Evolutionary conservation across 2,888 invertebrate species (phyloP).

Genomic region (Diplazon laetatorius): DNA sequence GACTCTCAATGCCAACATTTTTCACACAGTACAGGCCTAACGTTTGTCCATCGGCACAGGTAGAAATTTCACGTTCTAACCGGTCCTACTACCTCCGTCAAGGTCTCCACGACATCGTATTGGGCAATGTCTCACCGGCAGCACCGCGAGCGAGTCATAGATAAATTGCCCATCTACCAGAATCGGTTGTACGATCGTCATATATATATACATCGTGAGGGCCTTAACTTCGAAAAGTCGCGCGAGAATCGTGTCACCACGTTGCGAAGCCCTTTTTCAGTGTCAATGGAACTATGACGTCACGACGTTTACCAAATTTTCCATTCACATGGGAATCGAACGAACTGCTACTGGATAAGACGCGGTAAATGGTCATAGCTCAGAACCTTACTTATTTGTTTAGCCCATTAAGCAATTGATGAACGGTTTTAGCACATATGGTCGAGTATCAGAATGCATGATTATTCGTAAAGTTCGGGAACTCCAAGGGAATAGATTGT

Average conservation of each 20-base stretch:
- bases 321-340: neutral
- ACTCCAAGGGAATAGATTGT: too few relatives aligned
- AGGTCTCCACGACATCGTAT: conserved; percentile 44
- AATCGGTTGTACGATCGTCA: conserved; percentile 40
- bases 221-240: conserved; percentile 45
- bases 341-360: neutral
- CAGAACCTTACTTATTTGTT: neutral
- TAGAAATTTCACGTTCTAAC: conserved; percentile 45
- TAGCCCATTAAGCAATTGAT: too few relatives aligned
- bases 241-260: conserved; percentile 30
- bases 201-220: conserved; percentile 32
- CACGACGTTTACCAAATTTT: conserved; percentile 39
- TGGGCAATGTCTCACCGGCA: conserved; percentile 38
- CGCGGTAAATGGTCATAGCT: neutral
- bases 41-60: conserved; percentile 18
- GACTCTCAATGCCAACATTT: conserved; percentile 51
- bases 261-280: conserved; percentile 18
- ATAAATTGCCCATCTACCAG: conserved; percentile 48
- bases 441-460: neutral
- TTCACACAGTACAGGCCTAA: conserved; percentile 20
- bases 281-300: conserved; percentile 21
- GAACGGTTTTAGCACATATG: conserved; percentile 5
- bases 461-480: too few relatives aligned
- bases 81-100: conserved; percentile 29
- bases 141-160: conserved; percentile 16